phyloP scores from a whole-genome alignment of 2,888 invertebrate species.

The Rhagonycha lutea region DNA sequence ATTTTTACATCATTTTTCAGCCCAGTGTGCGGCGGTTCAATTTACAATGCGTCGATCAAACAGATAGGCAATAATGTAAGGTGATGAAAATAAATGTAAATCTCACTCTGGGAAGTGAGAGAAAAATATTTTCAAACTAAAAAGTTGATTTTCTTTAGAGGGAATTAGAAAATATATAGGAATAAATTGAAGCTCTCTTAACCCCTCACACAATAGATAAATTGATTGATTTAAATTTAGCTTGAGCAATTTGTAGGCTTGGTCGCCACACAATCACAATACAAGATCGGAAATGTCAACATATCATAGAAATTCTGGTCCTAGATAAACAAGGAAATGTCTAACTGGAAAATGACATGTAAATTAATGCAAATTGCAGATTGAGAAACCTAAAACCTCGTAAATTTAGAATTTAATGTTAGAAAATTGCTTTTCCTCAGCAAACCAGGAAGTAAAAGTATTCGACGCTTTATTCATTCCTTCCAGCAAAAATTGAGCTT shows the following conservation, averaged over 20 bases:
- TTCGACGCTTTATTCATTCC: slow-evolving; percentile 11
- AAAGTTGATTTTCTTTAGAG: neutral
- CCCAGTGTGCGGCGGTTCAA: too few species aligned
- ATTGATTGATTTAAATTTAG: neutral
- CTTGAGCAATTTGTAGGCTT: neutral
- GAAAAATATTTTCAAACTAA: neutral
- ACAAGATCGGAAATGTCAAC: slow-evolving; percentile 17
- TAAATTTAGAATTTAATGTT: slow-evolving; percentile 25
- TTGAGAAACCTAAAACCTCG: slow-evolving; percentile 23
- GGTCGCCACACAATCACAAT: neutral
- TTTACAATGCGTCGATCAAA: neutral
- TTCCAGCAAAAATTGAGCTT: slow-evolving; percentile 9
- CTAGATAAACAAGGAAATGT: slow-evolving; percentile 19
- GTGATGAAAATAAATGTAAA: too few species aligned
- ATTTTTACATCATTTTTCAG: too few species aligned
- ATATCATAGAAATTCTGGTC: slow-evolving; percentile 15
- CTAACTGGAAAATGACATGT: slow-evolving; percentile 22
- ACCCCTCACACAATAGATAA: neutral
- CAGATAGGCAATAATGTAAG: neutral
- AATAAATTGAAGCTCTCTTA: neutral
- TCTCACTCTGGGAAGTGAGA: neutral
- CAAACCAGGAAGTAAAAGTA: slow-evolving; percentile 8
- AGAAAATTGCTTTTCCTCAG: slow-evolving; percentile 21
- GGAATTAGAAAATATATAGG: neutral
- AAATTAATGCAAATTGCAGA: slow-evolving; percentile 25